phyloP scores from a whole-genome alignment of 2,113 vertebrate species.

The Azemiops feae region DNA sequence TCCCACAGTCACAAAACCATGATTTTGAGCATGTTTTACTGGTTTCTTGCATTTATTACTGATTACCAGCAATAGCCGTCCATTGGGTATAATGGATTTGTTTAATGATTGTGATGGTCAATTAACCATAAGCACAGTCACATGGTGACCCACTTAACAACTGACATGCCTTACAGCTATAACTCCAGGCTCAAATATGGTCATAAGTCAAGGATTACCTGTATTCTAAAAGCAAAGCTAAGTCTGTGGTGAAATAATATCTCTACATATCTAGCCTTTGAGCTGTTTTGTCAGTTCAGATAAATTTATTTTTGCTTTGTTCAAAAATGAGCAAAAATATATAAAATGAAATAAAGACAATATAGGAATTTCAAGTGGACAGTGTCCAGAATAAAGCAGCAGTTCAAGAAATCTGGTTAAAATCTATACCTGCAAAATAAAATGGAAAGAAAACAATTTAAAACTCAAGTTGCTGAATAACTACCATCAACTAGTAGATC shows the following conservation, averaged over 20 bases:
- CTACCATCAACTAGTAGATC: slow-evolving; percentile 71
- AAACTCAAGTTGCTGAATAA: slow-evolving; percentile 71
- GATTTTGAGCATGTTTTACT: too few species aligned
- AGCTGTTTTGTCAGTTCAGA: slow-evolving; percentile 56
- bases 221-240: slow-evolving; percentile 62
- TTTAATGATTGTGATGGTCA: too few species aligned
- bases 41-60: too few species aligned
- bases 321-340: slow-evolving; percentile 43
- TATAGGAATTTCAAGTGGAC: slow-evolving; percentile 39
- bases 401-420: slow-evolving; percentile 32
- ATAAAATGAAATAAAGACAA: slow-evolving; percentile 60
- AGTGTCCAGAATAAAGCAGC: slow-evolving; percentile 46
- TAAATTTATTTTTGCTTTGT: slow-evolving; percentile 55
- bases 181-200: too few species aligned
- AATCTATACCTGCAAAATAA: slow-evolving; percentile 52
- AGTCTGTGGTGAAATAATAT: slow-evolving; percentile 77
- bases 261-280: slow-evolving; percentile 68
- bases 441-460: slow-evolving; percentile 46
- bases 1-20: too few species aligned
- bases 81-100: too few species aligned
- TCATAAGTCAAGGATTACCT: slow-evolving; percentile 38
- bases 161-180: too few species aligned
- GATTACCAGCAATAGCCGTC: too few species aligned
- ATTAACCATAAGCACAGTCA: too few species aligned
- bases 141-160: too few species aligned